phyloP scores from a whole-genome alignment of 2,113 vertebrate species.

The Prionailurus viverrinus region DNA sequence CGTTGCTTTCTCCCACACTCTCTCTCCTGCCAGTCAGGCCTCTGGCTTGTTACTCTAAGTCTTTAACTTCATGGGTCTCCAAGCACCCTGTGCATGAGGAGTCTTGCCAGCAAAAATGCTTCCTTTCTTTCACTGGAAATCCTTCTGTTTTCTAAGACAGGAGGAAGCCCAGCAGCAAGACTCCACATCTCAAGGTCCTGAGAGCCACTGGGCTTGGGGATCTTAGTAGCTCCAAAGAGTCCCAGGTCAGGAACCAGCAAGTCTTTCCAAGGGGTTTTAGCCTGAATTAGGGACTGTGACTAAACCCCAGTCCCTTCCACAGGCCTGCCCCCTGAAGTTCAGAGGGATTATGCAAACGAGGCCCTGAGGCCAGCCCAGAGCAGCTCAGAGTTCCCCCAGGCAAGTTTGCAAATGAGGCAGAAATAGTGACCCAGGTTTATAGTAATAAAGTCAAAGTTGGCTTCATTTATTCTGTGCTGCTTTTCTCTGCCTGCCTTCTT shows the following conservation, averaged over 20 bases:
- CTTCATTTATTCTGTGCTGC: not conserved
- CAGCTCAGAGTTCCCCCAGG: not conserved
- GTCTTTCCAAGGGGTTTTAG: not conserved
- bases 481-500: not conserved
- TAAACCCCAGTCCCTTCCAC: not conserved
- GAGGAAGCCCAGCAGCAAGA: not conserved
- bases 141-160: not conserved
- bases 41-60: not conserved
- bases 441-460: not conserved
- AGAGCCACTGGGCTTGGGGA: not conserved
- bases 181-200: not conserved
- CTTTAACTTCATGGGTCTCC: not conserved
- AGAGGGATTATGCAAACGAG: slow-evolving; percentile 28
- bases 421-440: not conserved
- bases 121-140: not conserved
- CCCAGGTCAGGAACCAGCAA: not conserved
- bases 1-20: not conserved
- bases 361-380: not conserved
- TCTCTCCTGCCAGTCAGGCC: not conserved
- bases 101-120: not conserved
- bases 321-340: not conserved
- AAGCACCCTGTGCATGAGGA: not conserved
- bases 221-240: not conserved
- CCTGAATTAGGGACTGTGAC: not conserved
- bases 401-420: not conserved